Conservation (phyloP, 1,140 invertebrate genomes). For the Metopolophium dirhodum region DNA sequence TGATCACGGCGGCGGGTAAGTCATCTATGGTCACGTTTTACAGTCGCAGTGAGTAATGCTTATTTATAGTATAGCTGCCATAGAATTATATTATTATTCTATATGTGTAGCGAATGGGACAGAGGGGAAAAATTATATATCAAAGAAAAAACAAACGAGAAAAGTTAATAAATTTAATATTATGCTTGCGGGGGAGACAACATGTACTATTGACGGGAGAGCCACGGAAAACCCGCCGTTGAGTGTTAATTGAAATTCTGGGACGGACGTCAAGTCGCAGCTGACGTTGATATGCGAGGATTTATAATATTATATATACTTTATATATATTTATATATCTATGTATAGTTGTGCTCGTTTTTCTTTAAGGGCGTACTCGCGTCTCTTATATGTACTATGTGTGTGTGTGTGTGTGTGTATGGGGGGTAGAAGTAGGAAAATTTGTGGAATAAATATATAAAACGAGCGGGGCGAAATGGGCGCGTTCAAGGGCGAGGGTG, state of each 20-base stretch:
- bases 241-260: slow-evolving; percentile 26
- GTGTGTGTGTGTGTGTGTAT: too few species aligned
- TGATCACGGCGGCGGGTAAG: background rate
- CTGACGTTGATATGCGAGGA: background rate
- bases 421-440: background rate
- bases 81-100: background rate
- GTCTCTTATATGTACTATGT: background rate
- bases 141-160: background rate
- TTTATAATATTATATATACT: background rate
- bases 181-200: background rate
- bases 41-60: background rate
- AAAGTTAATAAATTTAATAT: background rate
- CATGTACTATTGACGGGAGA: background rate
- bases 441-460: slow-evolving; percentile 13
- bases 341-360: background rate
- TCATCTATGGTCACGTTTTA: background rate
- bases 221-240: background rate
- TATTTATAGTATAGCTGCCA: background rate
- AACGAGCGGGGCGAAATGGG: background rate
- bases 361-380: background rate
- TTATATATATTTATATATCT: background rate
- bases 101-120: background rate
- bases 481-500: background rate
- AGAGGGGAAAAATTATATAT: background rate
- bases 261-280: background rate